Percentiles rank a stretch among this genome's conserved stretches.
phyloP scores from a whole-genome alignment of 1,140 invertebrate species.

The Danaus melanippus region DNA sequence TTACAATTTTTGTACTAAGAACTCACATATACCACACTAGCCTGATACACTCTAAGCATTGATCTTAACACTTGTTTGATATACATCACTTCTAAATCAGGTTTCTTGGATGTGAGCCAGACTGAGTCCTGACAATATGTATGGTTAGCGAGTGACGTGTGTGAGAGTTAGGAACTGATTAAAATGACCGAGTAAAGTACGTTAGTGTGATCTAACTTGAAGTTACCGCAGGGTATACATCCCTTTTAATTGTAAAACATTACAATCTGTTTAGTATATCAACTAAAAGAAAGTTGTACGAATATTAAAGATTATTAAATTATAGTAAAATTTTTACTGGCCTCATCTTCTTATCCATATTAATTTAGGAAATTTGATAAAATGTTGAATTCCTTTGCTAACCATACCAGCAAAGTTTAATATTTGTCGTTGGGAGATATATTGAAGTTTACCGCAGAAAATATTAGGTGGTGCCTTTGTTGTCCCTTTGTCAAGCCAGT shows the following conservation, averaged over 20 bases:
- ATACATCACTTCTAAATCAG: conserved; percentile 33
- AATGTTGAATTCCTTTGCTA: conserved; percentile 6
- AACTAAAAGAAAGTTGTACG: too few relatives aligned
- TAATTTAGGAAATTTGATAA: background rate
- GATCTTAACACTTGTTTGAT: conserved; percentile 22
- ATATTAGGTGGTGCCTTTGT: conserved; percentile 21
- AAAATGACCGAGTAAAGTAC: too few relatives aligned
- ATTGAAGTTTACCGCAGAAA: conserved; percentile 29
- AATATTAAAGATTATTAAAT: too few relatives aligned
- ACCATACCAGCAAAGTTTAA: conserved; percentile 25
- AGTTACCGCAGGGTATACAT: too few relatives aligned
- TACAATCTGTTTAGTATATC: too few relatives aligned
- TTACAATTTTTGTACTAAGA: too few relatives aligned
- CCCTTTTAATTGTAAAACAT: too few relatives aligned
- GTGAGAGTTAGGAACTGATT: too few relatives aligned
- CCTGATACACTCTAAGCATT: background rate
- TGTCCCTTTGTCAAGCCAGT: conserved; percentile 5
- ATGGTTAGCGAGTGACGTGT: conserved; percentile 1
- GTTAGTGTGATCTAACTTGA: too few relatives aligned
- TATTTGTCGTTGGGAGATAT: conserved; percentile 33
- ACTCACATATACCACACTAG: too few relatives aligned
- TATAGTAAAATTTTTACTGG: too few relatives aligned
- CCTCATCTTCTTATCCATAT: too few relatives aligned
- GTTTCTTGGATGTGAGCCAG: conserved; percentile 25
- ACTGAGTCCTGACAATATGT: conserved; percentile 21